Evolutionary conservation across 2,113 vertebrate species (phyloP).

Genomic region (Melanerpes formicivorus): DNA sequence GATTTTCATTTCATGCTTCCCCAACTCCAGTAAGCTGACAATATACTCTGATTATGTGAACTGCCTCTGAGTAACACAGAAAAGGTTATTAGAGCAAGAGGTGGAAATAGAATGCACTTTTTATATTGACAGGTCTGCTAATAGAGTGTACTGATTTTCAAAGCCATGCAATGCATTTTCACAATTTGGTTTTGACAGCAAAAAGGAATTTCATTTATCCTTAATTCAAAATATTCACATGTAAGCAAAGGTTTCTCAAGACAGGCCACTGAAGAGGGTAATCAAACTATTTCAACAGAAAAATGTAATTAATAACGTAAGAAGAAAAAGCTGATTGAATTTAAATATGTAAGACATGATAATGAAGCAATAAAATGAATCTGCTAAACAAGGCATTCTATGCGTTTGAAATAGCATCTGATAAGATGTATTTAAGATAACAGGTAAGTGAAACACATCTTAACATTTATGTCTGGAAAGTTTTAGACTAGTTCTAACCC

Average conservation of each 20-base stretch:
- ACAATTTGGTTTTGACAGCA: conserved; percentile 74
- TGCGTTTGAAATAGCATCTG: conserved; percentile 49
- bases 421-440: conserved; percentile 31
- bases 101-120: conserved; percentile 88
- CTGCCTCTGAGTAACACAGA: conserved; percentile 83
- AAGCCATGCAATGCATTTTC: conserved; percentile 74
- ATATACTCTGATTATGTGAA: conserved; percentile 88
- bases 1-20: conserved; percentile 99
- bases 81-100: conserved; percentile 90
- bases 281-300: conserved; percentile 43
- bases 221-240: conserved; percentile 73
- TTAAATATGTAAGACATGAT: conserved; percentile 36
- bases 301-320: conserved; percentile 63
- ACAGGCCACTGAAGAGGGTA: conserved; percentile 30
- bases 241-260: conserved; percentile 64
- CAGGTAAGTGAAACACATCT: conserved; percentile 16
- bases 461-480: background rate
- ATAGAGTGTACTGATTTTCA: conserved; percentile 87
- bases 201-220: conserved; percentile 75
- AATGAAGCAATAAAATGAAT: conserved; percentile 58
- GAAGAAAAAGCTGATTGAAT: conserved; percentile 52
- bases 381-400: background rate
- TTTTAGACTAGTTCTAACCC: conserved; percentile 40
- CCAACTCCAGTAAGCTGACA: conserved; percentile 94
- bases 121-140: conserved; percentile 92